Base-by-base conservation (phyloP, 2,888 invertebrate species). In the Drosophila mimica region DNA sequence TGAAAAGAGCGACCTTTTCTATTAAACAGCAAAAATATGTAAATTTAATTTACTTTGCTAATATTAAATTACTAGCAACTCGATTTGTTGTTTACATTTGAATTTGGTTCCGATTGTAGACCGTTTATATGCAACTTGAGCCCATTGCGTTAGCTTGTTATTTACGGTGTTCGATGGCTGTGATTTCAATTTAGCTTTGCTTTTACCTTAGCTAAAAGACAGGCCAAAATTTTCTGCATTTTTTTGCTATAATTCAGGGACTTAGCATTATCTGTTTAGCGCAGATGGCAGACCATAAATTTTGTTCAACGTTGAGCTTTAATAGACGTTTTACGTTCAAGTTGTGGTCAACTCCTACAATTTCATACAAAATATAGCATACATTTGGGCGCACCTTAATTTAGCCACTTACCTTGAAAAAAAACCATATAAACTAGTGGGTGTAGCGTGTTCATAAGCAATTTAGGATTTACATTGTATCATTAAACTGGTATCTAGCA, bases 171-270 rank as follows among this genome's bases (percentile, higher is more conserved):
- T 28, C 43, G 33, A 51, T 49, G 59, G 34, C 20, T 59, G 46
- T 46, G 66, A 63, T 80, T 76, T 54, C 60, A 70, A 66, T 77
- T 76, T 51, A 54, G 33, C 79, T 74, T 74, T 62, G 48, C 53
- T 52, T 74, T 70, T 65, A 68, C 63, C 46, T 77, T 77, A 68
- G 57, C 30, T 36, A 7, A 20, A 25, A 40, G n/a, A 15, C 48
- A 5, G 48, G 11, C 36, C 33, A 46, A 30, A 51, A 60, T 71
- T 33, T 52, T 38, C 38, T 20, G 15, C 9, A 38, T 30, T 51
- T 20, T 11, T 11, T 25, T 31, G 30, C 25, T 40, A 20, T 48
- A 8, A 13, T 20, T 33, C 1, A n/a, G 25, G 20, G 4, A 28
- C 15, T 68, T 61, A 13, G 8, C 30, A 48, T 57, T 70, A 62